Evolutionary conservation across 92 coral and sea anemone genomes (phyloP).

Genomic region (Porites evermanni): DNA sequence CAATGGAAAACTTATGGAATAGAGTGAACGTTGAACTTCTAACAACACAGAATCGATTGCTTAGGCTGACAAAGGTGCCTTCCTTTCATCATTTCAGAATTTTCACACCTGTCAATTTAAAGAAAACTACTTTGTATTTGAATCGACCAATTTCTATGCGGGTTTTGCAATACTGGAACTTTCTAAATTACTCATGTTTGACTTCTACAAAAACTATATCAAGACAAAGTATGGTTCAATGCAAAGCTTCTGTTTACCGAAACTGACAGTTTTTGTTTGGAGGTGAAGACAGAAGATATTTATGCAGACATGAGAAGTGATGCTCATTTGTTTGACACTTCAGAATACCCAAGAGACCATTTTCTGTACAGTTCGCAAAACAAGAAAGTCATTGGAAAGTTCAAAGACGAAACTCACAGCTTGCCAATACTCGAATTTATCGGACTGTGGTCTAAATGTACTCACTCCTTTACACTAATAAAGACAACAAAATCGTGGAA

Average conservation of each 20-base stretch:
- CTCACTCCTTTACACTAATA: too few species aligned
- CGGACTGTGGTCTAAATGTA: too few species aligned
- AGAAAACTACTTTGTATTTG: background rate
- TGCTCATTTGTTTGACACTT: conserved; percentile 5
- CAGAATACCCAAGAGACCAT: conserved; percentile 42
- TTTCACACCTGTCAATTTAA: conserved; percentile 20
- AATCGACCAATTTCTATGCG: background rate
- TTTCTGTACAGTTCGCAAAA: background rate
- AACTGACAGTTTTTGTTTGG: conserved; percentile 27
- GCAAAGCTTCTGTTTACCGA: conserved; percentile 43
- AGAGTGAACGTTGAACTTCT: conserved; percentile 2
- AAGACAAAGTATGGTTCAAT: conserved; percentile 7
- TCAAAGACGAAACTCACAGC: conserved; percentile 42
- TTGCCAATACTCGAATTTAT: too few species aligned
- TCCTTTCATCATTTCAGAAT: conserved; percentile 14
- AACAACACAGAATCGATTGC: background rate
- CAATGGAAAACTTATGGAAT: conserved; percentile 26
- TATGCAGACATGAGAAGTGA: background rate
- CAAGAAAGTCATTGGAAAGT: conserved; percentile 45
- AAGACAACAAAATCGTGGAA: too few species aligned
- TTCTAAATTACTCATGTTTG: conserved; percentile 30
- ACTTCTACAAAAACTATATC: conserved; percentile 42
- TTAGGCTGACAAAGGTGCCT: conserved; percentile 4
- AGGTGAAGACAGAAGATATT: conserved; percentile 22
- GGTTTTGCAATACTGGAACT: conserved; percentile 22